Percentiles rank a stretch among this genome's conserved stretches.
phyloP scores from a whole-genome alignment of 1,140 invertebrate genomes.

The Aphelenchoides fujianensis region DNA sequence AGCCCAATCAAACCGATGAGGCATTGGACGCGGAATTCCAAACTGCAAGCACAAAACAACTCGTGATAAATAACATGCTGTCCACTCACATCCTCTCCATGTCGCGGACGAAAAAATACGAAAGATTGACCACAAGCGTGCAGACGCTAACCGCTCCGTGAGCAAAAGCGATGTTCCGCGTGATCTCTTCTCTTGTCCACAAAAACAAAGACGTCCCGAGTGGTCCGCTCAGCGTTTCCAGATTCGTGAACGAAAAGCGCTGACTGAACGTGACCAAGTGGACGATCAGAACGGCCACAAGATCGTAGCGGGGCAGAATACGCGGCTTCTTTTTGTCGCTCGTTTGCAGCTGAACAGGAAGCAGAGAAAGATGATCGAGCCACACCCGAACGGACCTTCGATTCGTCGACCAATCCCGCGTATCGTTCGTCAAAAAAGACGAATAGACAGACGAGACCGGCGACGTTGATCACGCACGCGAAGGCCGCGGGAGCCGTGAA shows the following conservation, averaged over 20 bases:
- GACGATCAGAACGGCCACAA: constrained; percentile 21
- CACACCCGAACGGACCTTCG: not conserved
- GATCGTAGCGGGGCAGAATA: constrained; percentile 28
- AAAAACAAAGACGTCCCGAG: constrained; percentile 11
- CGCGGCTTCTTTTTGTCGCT: no score
- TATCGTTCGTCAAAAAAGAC: constrained; percentile 37
- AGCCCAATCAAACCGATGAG: constrained; percentile 31
- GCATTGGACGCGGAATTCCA: constrained; percentile 26
- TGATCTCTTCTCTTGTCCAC: not conserved
- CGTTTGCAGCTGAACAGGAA: not conserved
- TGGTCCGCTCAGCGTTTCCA: constrained; percentile 26
- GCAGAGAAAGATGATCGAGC: not conserved
- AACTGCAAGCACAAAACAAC: no score
- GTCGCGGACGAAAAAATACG: constrained; percentile 33
- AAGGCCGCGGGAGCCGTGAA: constrained; percentile 63
- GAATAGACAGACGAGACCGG: constrained; percentile 29
- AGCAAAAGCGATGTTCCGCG: constrained; percentile 4
- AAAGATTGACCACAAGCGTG: constrained; percentile 33
- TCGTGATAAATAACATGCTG: not conserved
- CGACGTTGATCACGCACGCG: constrained; percentile 47
- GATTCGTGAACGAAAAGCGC: constrained; percentile 30
- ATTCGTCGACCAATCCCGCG: constrained; percentile 22
- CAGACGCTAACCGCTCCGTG: constrained; percentile 16
- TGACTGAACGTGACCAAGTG: constrained; percentile 32
- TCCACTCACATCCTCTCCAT: constrained; percentile 28